Conservation (phyloP, 37 sponge, comb jelly and placozoan genomes). For the Halisarca cf. caerulea region DNA sequence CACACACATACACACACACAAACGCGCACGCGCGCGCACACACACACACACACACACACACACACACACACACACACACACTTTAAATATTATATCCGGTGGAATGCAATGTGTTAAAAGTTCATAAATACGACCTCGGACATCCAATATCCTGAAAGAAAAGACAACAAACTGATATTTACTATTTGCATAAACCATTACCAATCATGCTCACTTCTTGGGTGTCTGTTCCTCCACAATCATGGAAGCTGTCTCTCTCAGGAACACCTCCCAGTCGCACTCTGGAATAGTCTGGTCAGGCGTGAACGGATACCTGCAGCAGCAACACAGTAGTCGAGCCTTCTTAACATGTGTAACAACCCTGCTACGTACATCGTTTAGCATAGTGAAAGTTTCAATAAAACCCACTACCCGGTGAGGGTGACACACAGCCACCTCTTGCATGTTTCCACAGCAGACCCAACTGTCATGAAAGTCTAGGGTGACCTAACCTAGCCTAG, state of each 20-base stretch:
- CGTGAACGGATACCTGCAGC: conserved; percentile 84
- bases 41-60: too few species aligned
- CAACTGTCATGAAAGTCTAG: too few species aligned
- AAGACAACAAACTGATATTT: not conserved
- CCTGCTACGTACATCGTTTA: too few species aligned
- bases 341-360: too few species aligned
- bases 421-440: too few species aligned
- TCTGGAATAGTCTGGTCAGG: conserved; percentile 86
- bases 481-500: too few species aligned
- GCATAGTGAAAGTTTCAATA: too few species aligned
- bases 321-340: too few species aligned
- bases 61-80: conserved; percentile 18
- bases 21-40: too few species aligned
- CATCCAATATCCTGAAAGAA: conserved; percentile 77
- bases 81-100: conserved; percentile 92
- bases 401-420: too few species aligned
- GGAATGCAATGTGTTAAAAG: conserved; percentile 95
- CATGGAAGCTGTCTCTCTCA: conserved; percentile 87
- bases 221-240: conserved; percentile 97
- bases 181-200: not conserved
- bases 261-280: conserved; percentile 93
- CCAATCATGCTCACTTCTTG: conserved; percentile 59
- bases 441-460: too few species aligned
- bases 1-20: not conserved
- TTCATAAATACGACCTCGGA: conserved; percentile 86